These are phyloP conservation scores for Ceyx margarethae DNA, from an alignment of 2,113 vertebrate species.

Conservation along the genomic window DNA sequence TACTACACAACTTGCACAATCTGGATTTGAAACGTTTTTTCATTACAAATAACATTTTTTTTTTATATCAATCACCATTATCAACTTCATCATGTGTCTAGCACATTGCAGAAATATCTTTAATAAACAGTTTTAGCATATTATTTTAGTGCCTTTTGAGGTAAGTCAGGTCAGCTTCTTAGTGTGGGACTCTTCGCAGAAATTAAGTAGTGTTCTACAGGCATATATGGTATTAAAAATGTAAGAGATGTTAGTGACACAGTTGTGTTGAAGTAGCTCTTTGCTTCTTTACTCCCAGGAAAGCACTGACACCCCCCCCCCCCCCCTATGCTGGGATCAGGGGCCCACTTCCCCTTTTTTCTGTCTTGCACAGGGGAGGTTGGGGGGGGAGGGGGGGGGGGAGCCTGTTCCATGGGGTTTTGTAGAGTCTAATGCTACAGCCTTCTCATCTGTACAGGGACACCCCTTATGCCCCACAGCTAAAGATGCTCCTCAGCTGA, in stretches of 20 bases:
- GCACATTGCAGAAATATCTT: background rate
- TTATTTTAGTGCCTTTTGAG: background rate
- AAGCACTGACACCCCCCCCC: too few species aligned
- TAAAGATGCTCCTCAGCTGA: background rate
- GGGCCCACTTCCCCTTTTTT: background rate
- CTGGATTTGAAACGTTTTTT: background rate
- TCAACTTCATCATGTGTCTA: background rate
- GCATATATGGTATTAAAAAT: background rate
- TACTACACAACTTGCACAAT: background rate
- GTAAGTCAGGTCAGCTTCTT: background rate
- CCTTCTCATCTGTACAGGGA: background rate
- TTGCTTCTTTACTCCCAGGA: background rate
- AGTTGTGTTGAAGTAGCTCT: background rate
- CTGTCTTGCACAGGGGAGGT: background rate
- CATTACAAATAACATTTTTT: background rate
- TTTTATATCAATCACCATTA: background rate
- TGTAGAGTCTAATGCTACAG: background rate
- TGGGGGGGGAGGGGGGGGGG: too few species aligned
- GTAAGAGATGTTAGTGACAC: background rate
- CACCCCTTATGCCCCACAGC: fast-evolving
- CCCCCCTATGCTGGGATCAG: too few species aligned
- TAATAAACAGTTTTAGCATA: background rate
- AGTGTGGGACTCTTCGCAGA: background rate
- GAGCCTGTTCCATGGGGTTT: background rate
- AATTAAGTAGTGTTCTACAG: background rate